Conservation (phyloP, 37 sponge, comb jelly and placozoan genomes). For the Mnemiopsis leidyi region DNA sequence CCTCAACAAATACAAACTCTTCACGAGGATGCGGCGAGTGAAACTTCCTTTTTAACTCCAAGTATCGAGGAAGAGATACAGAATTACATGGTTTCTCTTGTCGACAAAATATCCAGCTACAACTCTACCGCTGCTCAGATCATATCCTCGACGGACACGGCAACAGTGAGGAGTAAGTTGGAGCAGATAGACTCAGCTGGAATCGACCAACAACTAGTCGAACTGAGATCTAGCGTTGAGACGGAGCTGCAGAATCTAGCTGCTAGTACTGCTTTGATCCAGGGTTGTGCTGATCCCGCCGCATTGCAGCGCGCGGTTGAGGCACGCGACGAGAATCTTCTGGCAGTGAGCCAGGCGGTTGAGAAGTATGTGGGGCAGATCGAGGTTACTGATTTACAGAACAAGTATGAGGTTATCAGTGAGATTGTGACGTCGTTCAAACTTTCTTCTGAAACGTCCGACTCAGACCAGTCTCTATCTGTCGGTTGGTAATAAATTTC, state of each 20-base stretch:
- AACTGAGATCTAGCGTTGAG: neutral
- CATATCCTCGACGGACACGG: neutral
- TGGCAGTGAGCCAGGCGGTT: neutral
- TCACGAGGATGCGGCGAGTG: too few species aligned
- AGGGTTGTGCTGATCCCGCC: neutral
- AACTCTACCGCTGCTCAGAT: neutral
- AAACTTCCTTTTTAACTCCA: too few species aligned
- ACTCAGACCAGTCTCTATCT: too few species aligned
- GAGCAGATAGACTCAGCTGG: neutral
- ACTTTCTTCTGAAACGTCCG: too few species aligned
- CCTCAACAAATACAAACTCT: too few species aligned
- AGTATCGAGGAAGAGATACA: neutral
- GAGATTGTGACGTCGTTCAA: neutral
- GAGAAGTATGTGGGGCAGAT: neutral
- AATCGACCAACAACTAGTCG: neutral
- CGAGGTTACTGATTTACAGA: neutral
- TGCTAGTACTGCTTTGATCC: neutral
- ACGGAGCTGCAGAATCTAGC: neutral
- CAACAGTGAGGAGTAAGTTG: neutral
- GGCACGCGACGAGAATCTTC: neutral
- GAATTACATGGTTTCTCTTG: neutral
- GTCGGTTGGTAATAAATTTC: too few species aligned
- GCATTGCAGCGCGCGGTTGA: neutral
- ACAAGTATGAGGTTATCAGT: neutral
- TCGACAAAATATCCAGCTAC: neutral